Percentiles rank a stretch among this genome's conserved stretches.
phyloP scores from a whole-genome alignment of 2,113 vertebrate genomes.

The Ochotona princeps region DNA sequence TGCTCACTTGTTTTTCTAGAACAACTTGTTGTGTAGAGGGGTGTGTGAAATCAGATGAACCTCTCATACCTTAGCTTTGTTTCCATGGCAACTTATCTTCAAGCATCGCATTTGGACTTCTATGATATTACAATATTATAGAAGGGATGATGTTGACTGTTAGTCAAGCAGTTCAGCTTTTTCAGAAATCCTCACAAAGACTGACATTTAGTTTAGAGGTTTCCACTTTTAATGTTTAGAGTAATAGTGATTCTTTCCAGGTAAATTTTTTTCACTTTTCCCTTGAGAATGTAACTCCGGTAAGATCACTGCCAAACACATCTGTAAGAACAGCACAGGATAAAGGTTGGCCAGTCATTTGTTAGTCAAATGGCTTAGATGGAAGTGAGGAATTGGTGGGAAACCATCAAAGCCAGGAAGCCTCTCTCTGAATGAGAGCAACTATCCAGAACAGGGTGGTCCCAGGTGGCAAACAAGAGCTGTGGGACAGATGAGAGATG shows the following conservation, averaged over 20 bases:
- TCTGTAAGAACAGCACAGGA: neutral
- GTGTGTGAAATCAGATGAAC: neutral
- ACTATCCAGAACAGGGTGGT: neutral
- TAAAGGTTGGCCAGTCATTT: neutral
- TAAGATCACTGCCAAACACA: neutral
- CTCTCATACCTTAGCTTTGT: neutral
- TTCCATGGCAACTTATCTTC: slow-evolving; percentile 47
- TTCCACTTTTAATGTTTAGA: neutral
- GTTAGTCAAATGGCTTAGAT: slow-evolving; percentile 6
- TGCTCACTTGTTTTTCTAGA: neutral
- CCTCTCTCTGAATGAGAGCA: neutral
- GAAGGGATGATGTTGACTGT: neutral
- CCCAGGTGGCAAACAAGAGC: neutral
- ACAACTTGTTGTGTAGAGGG: neutral
- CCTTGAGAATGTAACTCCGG: slow-evolving; percentile 1
- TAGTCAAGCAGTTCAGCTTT: slow-evolving; percentile 36
- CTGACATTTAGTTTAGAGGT: neutral
- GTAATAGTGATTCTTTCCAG: slow-evolving; percentile 19
- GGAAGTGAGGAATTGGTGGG: neutral
- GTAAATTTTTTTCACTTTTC: slow-evolving; percentile 20
- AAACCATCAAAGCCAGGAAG: neutral
- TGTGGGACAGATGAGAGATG: neutral
- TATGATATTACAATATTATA: neutral
- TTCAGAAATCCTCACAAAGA: slow-evolving; percentile 12
- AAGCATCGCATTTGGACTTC: neutral